phyloP scores from a whole-genome alignment of 2,888 invertebrate species.

The Apamea epomidion region DNA sequence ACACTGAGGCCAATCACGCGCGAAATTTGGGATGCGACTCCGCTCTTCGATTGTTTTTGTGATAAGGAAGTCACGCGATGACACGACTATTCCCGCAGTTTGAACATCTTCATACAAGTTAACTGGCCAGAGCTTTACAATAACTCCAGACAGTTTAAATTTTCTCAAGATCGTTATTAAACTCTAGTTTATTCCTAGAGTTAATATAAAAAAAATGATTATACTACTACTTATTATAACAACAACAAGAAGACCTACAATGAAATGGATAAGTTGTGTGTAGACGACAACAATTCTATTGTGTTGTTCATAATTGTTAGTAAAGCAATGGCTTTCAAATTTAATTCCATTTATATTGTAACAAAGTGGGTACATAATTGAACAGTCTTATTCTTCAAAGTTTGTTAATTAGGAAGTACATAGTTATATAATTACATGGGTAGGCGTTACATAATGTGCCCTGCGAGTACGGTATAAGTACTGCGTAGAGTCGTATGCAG shows the following conservation, averaged over 20 bases:
- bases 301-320: constrained; percentile 7
- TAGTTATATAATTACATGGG: constrained; percentile 23
- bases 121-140: background rate
- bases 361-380: constrained; percentile 16
- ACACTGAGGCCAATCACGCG: background rate
- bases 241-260: constrained; percentile 26
- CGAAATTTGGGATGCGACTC: background rate
- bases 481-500: background rate
- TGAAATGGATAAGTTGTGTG: background rate
- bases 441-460: constrained; percentile 19
- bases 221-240: background rate
- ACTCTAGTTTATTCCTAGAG: background rate
- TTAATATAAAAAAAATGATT: constrained; percentile 6
- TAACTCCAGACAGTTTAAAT: background rate
- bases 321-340: constrained; percentile 26
- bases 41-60: background rate
- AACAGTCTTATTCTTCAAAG: constrained; percentile 14
- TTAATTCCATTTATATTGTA: constrained; percentile 34
- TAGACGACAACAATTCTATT: constrained; percentile 36
- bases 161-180: background rate
- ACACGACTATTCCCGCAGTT: background rate
- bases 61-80: background rate
- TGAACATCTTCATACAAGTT: background rate
- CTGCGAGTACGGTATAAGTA: background rate
- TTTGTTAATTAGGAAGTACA: constrained; percentile 24